Evolutionary conservation across 2,797 vertebrate genomes (phyloP).

Genomic region (Aselliscus stoliczkanus): DNA sequence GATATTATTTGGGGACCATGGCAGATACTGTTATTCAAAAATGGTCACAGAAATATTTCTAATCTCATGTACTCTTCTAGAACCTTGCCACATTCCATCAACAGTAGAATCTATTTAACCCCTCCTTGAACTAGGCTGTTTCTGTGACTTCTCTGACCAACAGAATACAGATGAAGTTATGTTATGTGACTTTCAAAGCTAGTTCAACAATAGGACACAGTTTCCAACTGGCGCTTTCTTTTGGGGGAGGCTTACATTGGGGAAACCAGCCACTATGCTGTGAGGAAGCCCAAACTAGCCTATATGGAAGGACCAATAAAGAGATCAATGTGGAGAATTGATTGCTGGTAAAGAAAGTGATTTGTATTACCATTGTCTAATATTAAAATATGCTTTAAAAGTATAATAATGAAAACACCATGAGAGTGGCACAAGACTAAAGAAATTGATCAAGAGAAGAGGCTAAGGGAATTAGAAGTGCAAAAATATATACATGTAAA

Average conservation of each 20-base stretch:
- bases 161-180: neutral
- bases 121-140: neutral
- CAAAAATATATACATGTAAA: neutral
- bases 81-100: neutral
- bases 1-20: neutral
- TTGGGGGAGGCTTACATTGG: neutral
- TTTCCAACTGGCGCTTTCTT: neutral
- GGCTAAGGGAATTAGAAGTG: neutral
- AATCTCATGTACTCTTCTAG: neutral
- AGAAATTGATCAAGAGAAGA: neutral
- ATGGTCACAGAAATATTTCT: neutral
- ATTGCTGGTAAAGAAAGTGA: neutral
- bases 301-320: neutral
- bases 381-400: slow-evolving; percentile 26
- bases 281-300: neutral
- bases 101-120: neutral
- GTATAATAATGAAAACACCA: neutral
- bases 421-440: neutral
- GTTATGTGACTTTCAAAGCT: neutral
- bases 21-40: neutral
- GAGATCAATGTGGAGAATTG: neutral
- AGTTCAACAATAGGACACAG: neutral
- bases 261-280: neutral
- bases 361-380: neutral
- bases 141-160: neutral